These are phyloP conservation scores for Rhynchophorus ferrugineus DNA, from an alignment of 1,140 invertebrate genomes.

Conservation along the genomic window DNA sequence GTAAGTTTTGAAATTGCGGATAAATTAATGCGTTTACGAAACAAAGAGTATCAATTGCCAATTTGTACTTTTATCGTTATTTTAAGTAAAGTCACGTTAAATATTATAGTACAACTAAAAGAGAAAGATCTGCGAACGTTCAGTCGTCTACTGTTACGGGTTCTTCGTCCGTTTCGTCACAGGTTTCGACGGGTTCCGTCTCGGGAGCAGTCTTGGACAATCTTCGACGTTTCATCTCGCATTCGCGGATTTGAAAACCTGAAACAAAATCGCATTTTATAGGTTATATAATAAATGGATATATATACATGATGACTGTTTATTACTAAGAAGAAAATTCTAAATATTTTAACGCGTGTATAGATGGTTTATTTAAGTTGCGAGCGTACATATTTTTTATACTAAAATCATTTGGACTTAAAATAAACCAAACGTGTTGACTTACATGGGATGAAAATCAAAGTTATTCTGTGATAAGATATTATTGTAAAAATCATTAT, in stretches of 20 bases:
- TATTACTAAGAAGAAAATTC: too few species aligned
- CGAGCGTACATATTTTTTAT: too few species aligned
- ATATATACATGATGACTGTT: too few species aligned
- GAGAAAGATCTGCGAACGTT: not conserved
- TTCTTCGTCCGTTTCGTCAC: slow-evolving; percentile 35
- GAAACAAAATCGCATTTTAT: not conserved
- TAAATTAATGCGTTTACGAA: too few species aligned
- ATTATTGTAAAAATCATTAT: too few species aligned
- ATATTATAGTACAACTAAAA: slow-evolving; percentile 1
- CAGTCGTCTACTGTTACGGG: slow-evolving; percentile 28
- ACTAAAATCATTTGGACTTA: too few species aligned
- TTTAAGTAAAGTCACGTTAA: slow-evolving; percentile 6
- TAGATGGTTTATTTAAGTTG: too few species aligned
- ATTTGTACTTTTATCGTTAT: slow-evolving; percentile 16
- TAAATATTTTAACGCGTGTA: too few species aligned
- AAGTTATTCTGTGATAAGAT: too few species aligned
- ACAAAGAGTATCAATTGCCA: slow-evolving; percentile 11
- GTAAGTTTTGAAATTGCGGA: too few species aligned
- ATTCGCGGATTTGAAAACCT: slow-evolving; percentile 45
- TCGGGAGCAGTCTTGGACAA: slow-evolving; percentile 23
- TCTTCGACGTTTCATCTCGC: slow-evolving; percentile 37
- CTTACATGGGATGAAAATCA: too few species aligned
- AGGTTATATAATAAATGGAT: not conserved
- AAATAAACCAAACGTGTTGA: too few species aligned
- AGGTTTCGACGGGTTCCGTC: slow-evolving; percentile 20